phyloP scores from a whole-genome alignment of 2,888 invertebrate genomes.

The Elegia similella region DNA sequence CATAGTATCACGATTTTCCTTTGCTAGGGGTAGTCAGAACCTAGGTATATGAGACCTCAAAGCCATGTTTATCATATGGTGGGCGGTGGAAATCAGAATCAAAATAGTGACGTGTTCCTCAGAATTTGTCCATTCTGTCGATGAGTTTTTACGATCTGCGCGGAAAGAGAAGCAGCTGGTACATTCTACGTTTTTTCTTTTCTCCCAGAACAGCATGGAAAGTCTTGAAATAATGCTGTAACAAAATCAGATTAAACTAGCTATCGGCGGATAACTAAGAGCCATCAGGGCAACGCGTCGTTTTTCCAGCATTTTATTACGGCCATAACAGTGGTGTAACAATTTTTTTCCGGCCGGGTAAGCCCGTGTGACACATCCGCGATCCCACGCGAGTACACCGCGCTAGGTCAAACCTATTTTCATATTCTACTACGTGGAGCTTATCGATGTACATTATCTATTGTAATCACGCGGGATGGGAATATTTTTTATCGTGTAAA shows the following conservation, averaged over 20 bases:
- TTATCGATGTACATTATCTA: constrained; percentile 37
- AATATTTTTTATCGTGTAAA: constrained; percentile 2
- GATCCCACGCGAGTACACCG: constrained; percentile 57
- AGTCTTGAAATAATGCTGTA: too few species aligned
- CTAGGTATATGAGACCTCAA: too few species aligned
- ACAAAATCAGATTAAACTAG: background rate
- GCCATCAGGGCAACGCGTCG: background rate
- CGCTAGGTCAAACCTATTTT: constrained; percentile 62
- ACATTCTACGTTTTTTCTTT: too few species aligned
- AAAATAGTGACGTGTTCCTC: too few species aligned
- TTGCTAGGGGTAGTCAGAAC: too few species aligned
- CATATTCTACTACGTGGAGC: constrained; percentile 52
- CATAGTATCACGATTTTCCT: too few species aligned
- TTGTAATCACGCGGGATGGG: constrained; percentile 28
- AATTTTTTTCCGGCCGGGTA: constrained; percentile 59
- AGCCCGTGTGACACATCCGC: constrained; percentile 63
- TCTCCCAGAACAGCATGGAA: too few species aligned
- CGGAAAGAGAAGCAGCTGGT: too few species aligned
- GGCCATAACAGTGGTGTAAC: constrained; percentile 39
- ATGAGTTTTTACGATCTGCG: too few species aligned
- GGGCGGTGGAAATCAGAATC: too few species aligned
- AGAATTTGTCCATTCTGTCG: too few species aligned
- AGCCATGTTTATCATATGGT: too few species aligned
- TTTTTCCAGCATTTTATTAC: constrained; percentile 34
- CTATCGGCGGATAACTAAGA: background rate